Evolutionary conservation across 2,797 vertebrate genomes (phyloP).

Genomic region (Lepilemur septentrionalis): DNA sequence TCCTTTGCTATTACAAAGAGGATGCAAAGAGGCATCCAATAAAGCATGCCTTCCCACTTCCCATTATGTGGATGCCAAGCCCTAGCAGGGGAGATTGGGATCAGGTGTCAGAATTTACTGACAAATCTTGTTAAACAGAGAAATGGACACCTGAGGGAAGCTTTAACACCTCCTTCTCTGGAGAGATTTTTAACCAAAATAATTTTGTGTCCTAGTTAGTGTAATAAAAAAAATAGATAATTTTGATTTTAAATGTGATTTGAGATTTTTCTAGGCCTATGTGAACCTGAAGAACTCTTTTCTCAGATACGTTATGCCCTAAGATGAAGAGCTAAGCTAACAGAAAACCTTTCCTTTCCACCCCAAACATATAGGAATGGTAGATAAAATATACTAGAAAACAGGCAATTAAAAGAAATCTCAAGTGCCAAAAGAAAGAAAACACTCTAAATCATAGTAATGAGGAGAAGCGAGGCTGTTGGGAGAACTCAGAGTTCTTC

Average conservation of each 20-base stretch:
- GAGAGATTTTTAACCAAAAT: slow-evolving; percentile 34
- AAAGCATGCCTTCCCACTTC: not conserved
- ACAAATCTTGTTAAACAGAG: not conserved
- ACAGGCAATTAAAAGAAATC: not conserved
- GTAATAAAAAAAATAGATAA: not conserved
- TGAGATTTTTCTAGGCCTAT: not conserved
- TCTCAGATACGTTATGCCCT: not conserved
- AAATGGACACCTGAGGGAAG: not conserved
- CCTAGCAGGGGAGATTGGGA: not conserved
- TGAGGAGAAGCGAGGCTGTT: not conserved
- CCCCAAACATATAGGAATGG: not conserved
- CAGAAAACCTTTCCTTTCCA: not conserved
- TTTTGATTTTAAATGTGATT: not conserved
- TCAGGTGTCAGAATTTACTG: not conserved
- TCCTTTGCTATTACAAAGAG: not conserved
- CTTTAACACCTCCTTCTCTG: not conserved
- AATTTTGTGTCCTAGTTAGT: not conserved
- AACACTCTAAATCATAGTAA: not conserved
- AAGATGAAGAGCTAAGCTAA: not conserved
- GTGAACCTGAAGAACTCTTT: not conserved
- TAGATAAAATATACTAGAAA: not conserved
- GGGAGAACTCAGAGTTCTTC: not conserved
- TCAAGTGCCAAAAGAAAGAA: not conserved
- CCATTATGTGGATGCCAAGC: not conserved
- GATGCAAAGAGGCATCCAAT: not conserved